Evolutionary conservation across 1,140 invertebrate genomes (phyloP), one percentile per base, ranked within the genome.

Genomic region (Papilio glaucus): DNA sequence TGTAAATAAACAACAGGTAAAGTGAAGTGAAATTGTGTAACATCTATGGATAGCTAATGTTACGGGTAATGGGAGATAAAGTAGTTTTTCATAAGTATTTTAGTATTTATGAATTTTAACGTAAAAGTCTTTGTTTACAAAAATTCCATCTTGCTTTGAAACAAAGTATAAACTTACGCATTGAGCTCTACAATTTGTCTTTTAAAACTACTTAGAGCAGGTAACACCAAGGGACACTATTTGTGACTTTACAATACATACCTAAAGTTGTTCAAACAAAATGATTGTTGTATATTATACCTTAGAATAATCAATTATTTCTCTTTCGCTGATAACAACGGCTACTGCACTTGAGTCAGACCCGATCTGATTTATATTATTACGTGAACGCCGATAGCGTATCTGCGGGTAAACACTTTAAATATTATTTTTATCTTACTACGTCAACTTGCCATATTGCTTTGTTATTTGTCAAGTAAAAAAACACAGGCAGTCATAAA

Each of bases 321-420:
- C 10, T 57, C 21, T 57, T 57, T 7, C 9, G 18, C 18, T 57
- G 49, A 57, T 57, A 57, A n/a, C n/a, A n/a, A 24, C 15, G 18
- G 49, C 29, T 33, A 33, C n/a, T 57, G 49, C 10, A 24, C 49
- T 57, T 24, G 49, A 57, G 21, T 53, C 21, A 53, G 49, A 57
- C 24, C 2, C 24, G 49, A 57, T 57, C 24, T 33, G 29, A 33
- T 33, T 33, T 33, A 33, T 33, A 33, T 33, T 33, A 33, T 33
- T 24, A 24, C 7, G 49, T 12, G 21, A 7, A 21, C 9, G 49
- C 49, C 9, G 49, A 57, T 57, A 57, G 3, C 49, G n/a, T 24
- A 10, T 24, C 10, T 9, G 2, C 10, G 21, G 0, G 9, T 57
- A 12, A 26, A 57, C 10, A 57, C 49, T 57, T 57, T 26, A 57